These are phyloP conservation scores for Drosophila leonis DNA, from an alignment of 2,888 invertebrate species.

Conservation along the genomic window DNA sequence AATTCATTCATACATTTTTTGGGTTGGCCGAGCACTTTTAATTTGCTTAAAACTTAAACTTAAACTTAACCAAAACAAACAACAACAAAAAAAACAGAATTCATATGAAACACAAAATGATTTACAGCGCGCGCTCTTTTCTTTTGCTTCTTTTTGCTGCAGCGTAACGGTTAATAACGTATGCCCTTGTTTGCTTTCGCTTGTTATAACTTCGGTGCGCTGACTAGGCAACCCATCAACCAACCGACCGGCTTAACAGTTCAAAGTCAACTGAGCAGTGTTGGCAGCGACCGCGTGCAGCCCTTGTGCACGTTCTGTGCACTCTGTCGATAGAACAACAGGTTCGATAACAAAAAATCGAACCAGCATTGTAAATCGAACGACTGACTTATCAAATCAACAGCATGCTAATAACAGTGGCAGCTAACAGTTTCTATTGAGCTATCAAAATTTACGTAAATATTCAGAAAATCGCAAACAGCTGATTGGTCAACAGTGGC, in stretches of 20 bases:
- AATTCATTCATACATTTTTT: constrained; percentile 55
- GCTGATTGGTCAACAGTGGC: constrained; percentile 21
- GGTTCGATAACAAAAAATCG: constrained; percentile 12
- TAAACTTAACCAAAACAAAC: constrained; percentile 12
- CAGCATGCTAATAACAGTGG: background rate
- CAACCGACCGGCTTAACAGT: constrained; percentile 66
- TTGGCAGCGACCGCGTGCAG: background rate
- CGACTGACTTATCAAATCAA: background rate
- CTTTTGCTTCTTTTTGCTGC: background rate
- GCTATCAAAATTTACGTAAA: background rate
- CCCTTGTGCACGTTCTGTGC: background rate
- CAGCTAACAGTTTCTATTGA: background rate
- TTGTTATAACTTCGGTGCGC: background rate
- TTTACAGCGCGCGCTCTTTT: constrained; percentile 67
- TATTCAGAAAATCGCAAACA: constrained; percentile 25
- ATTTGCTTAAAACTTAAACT: constrained; percentile 15
- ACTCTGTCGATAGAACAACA: constrained; percentile 23
- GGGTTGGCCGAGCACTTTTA: constrained; percentile 18
- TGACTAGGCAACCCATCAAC: constrained; percentile 23
- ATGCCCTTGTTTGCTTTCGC: constrained; percentile 1
- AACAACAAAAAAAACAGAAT: constrained; percentile 28
- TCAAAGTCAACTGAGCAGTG: constrained; percentile 51
- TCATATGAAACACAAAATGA: constrained; percentile 27
- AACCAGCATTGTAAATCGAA: background rate
- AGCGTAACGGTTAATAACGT: constrained; percentile 60